Evolutionary conservation across 2,797 vertebrate species (phyloP), one percentile per base, ranked within the genome.

Genomic region (Loris lydekkerianus): DNA sequence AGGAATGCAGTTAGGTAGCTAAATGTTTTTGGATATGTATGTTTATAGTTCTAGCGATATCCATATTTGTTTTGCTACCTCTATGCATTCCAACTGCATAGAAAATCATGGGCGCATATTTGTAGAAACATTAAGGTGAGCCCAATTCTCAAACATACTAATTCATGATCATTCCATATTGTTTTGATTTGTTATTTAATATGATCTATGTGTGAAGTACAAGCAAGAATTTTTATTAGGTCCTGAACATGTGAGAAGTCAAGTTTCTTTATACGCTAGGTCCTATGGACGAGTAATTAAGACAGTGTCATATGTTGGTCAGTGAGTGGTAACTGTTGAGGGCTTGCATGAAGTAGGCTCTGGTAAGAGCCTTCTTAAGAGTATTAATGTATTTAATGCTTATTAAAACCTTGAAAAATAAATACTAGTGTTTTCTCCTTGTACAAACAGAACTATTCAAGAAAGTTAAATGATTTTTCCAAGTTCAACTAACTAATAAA

Each of bases 131-230:
- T 76, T 65, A 76, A 78, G 40, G 1, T 31, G 73, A 90, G 21
- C 0, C 0, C 27, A 94, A 5, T 27, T 27, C 31, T 88, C 81
- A 3, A 90, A 17, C 9, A 83, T 78, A 85, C 1, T 84, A 20
- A 81, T 76, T 84, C 73, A 21, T 75, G 37, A 34, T 89, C 85
- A 90, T 91, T 92, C 90, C 27, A 43, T 93, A n/a, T 4, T 37
- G 2, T 31, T 91, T 93, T 76, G 9, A 49, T 83, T 94, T 85
- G 17, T 80, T 89, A 89, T 63, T 60, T 81, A 94, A 65, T 72
- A 58, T 65, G 88, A 61, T 10, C 25, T 67, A 65, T 61, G 34
- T 56, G 8, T 85, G 15, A 76, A 58, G 34, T 78, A 77, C 34
- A 84, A 70, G 40, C 87, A 85, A 49, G 0, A 56, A 53, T 78